Evolutionary conservation across 2,888 invertebrate genomes (phyloP).

Genomic region (Dicyrtoma fusca): DNA sequence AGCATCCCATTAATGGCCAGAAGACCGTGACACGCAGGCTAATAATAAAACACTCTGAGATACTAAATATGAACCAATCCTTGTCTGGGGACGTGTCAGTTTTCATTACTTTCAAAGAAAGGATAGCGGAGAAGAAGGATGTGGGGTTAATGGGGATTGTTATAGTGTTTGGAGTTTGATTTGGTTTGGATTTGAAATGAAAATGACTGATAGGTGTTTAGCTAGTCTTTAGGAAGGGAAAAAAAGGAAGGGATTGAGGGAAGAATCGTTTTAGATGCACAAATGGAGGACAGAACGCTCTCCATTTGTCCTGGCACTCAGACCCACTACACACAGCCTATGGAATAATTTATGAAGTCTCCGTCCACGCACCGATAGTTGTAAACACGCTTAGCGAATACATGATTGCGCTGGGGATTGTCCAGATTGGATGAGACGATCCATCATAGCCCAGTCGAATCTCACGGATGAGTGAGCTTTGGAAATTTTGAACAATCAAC

Average conservation of each 20-base stretch:
- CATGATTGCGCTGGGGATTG: constrained; percentile 58
- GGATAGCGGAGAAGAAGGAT: no score
- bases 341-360: constrained; percentile 47
- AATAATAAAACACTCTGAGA: no score
- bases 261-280: not conserved
- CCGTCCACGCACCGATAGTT: constrained; percentile 57
- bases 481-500: constrained; percentile 53
- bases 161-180: no score
- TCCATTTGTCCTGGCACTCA: constrained; percentile 38
- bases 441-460: constrained; percentile 55
- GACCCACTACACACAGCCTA: constrained; percentile 31
- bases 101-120: no score
- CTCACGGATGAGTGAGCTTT: constrained; percentile 51
- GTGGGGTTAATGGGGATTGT: no score
- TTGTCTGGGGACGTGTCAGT: no score
- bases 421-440: constrained; percentile 57
- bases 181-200: no score
- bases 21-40: no score
- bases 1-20: no score
- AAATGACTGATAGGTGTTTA: no score
- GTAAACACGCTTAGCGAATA: constrained; percentile 58
- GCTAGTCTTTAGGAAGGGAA: not conserved
- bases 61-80: no score
- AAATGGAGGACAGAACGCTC: constrained; percentile 11
- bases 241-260: not conserved